Evolutionary conservation across 2,797 vertebrate species (phyloP).

Genomic region (Loriculus beryllinus): DNA sequence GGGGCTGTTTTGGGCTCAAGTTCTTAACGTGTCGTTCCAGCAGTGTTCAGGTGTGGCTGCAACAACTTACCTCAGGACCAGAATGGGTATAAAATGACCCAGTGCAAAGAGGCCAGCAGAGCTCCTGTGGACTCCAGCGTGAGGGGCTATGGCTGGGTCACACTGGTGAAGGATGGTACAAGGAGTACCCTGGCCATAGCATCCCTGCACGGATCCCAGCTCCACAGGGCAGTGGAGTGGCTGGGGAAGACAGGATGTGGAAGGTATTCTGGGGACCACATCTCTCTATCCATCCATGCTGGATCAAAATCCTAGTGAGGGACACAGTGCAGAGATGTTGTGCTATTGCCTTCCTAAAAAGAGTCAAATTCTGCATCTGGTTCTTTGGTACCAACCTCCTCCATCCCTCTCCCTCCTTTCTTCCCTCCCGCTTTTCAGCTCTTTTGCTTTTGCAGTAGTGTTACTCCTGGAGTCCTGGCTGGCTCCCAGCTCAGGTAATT

Average conservation of each 20-base stretch:
- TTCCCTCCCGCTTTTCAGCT: not conserved
- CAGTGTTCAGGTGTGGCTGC: accelerated
- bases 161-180: accelerated
- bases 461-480: slow-evolving; percentile 16
- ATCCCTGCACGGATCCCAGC: not conserved
- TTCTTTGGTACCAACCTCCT: not conserved
- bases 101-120: not conserved
- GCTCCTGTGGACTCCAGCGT: not conserved
- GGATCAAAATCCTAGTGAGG: accelerated
- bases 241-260: not conserved
- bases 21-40: not conserved
- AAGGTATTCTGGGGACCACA: not conserved
- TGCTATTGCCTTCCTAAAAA: not conserved
- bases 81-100: accelerated
- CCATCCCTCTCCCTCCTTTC: not conserved
- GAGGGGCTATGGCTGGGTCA: not conserved
- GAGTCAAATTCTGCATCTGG: not conserved
- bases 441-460: not conserved
- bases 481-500: slow-evolving; percentile 57
- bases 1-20: not conserved
- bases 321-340: not conserved
- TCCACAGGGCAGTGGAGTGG: not conserved
- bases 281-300: not conserved
- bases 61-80: not conserved
- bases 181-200: not conserved